These are phyloP conservation scores for Brachyrhaphis roseni DNA, from an alignment of 2,797 vertebrate species.

Conservation along the genomic window DNA sequence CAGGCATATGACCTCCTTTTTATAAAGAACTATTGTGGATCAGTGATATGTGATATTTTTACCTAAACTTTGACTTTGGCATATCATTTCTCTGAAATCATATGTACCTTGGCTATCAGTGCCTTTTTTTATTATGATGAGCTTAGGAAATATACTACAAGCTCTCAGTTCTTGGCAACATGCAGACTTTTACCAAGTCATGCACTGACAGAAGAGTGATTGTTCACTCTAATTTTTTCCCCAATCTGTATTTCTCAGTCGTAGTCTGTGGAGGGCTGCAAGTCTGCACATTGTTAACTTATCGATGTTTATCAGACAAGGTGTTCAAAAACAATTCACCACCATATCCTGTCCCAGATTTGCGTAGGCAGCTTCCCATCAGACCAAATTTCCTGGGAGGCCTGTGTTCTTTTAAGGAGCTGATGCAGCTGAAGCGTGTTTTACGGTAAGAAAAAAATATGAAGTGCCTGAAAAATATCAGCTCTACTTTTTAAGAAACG, in stretches of 20 bases:
- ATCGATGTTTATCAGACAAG: conserved; percentile 20
- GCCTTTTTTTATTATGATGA: conserved; percentile 7
- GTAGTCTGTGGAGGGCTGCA: neutral
- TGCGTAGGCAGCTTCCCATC: conserved; percentile 26
- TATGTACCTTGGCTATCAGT: neutral
- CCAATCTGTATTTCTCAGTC: neutral
- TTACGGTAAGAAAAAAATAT: neutral
- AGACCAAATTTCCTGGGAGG: conserved; percentile 18
- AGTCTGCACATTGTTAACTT: conserved; percentile 24
- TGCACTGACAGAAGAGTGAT: neutral
- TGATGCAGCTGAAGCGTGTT: conserved; percentile 4
- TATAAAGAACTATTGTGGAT: conserved; percentile 15
- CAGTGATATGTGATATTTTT: conserved; percentile 3
- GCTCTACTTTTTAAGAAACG: neutral
- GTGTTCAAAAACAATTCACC: conserved; percentile 30
- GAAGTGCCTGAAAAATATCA: neutral
- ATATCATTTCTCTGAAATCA: conserved; percentile 15
- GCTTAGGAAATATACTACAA: neutral
- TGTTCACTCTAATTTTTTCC: neutral
- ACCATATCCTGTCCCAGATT: conserved; percentile 25
- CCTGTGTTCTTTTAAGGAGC: conserved; percentile 13
- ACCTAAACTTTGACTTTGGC: conserved; percentile 22
- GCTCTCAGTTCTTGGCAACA: neutral
- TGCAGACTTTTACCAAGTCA: conserved; percentile 13
- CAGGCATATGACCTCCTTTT: conserved; percentile 11